A percentile compares a stretch with the other conserved stretches of the same genome.
Evolutionary conservation across 2,797 vertebrate species (phyloP).

Genomic region (Centropyge bicolor): DNA sequence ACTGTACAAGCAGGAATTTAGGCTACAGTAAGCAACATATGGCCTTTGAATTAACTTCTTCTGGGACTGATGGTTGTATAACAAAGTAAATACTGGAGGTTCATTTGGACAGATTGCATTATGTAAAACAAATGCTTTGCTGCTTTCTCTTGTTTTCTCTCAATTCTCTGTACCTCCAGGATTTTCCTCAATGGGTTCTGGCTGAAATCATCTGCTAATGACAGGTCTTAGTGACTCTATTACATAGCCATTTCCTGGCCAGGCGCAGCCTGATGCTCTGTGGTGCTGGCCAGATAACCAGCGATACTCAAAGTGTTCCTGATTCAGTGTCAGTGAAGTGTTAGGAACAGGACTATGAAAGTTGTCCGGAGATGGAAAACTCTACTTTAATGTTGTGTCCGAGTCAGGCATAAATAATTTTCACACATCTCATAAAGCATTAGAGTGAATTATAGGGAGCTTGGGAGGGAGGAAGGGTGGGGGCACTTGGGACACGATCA

Average conservation of each 20-base stretch:
- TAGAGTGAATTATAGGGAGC: slow-evolving; percentile 69
- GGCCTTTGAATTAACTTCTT: slow-evolving; percentile 37
- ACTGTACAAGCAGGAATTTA: not conserved
- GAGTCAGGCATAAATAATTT: slow-evolving; percentile 72
- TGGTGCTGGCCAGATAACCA: slow-evolving; percentile 27
- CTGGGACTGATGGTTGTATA: slow-evolving; percentile 22
- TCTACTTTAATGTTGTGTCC: slow-evolving; percentile 26
- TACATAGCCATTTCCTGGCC: slow-evolving; percentile 50
- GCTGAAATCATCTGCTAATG: slow-evolving; percentile 46
- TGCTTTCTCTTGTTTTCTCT: slow-evolving; percentile 23
- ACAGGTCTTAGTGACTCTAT: slow-evolving; percentile 38
- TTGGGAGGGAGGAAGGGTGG: slow-evolving; percentile 9
- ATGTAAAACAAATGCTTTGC: slow-evolving; percentile 23
- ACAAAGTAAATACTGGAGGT: slow-evolving; percentile 41
- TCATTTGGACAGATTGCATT: slow-evolving; percentile 43
- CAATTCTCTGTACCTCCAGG: slow-evolving; percentile 15
- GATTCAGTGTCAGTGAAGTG: slow-evolving; percentile 48
- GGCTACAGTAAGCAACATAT: slow-evolving; percentile 21
- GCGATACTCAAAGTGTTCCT: slow-evolving; percentile 29
- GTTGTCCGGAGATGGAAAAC: slow-evolving; percentile 55
- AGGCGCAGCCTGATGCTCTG: not conserved
- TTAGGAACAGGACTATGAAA: slow-evolving; percentile 37
- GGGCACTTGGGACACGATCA: slow-evolving; percentile 39
- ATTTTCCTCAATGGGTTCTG: slow-evolving; percentile 20
- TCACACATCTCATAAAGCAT: slow-evolving; percentile 72